A percentile compares a stretch with the other conserved stretches of the same genome.
These are phyloP conservation scores for Drosophila lacertosa DNA, from an alignment of 1,140 invertebrate species.

Conservation along the genomic window DNA sequence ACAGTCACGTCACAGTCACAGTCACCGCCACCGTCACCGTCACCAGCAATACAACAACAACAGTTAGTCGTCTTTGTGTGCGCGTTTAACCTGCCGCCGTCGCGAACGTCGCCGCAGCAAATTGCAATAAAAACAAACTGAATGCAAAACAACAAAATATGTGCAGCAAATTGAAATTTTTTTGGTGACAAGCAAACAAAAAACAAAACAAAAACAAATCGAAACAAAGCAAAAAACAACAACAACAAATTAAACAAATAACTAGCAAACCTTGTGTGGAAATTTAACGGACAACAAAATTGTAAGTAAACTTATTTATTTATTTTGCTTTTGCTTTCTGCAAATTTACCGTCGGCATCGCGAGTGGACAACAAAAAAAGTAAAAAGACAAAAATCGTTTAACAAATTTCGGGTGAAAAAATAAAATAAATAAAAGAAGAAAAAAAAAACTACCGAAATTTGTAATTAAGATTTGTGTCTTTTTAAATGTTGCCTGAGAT, in stretches of 20 bases:
- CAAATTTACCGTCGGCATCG: conserved; percentile 24
- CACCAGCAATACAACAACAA: conserved; percentile 7
- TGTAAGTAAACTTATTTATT: conserved; percentile 22
- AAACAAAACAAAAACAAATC: background rate
- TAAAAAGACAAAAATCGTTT: conserved; percentile 3
- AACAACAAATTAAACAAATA: conserved; percentile 8
- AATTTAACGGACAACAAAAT: conserved; percentile 17
- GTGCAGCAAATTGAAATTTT: conserved; percentile 32
- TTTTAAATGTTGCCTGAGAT: conserved; percentile 17
- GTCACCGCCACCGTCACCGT: conserved; percentile 12
- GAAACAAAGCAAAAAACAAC: conserved; percentile 3
- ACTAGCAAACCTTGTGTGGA: no score
- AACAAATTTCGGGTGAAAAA: conserved; percentile 13
- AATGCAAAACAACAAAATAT: conserved; percentile 22
- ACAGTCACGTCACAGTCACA: conserved; percentile 14
- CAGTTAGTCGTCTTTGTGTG: conserved; percentile 7
- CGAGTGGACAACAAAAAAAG: background rate
- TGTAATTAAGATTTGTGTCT: conserved; percentile 32
- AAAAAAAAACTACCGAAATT: conserved; percentile 10
- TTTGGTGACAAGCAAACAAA: conserved; percentile 20
- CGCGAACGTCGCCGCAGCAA: conserved; percentile 5
- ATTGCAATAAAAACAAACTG: conserved; percentile 6
- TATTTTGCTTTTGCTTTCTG: background rate
- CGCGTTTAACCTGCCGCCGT: conserved; percentile 20
- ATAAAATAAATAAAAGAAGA: background rate